Evolutionary conservation across 2,888 invertebrate genomes (phyloP).

Genomic region (Cabera pusaria): DNA sequence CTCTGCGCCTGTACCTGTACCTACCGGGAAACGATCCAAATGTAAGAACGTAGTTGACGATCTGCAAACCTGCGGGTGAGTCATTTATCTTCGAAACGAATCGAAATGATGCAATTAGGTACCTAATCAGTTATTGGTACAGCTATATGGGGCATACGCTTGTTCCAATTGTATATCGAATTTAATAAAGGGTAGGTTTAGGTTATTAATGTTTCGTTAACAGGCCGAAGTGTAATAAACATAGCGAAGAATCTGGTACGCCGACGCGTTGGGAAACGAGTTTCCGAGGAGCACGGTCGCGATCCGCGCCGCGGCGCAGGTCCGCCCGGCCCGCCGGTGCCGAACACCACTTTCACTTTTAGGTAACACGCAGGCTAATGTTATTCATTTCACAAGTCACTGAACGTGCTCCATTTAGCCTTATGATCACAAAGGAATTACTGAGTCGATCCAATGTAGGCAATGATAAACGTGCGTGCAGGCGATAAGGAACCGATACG

Average conservation of each 20-base stretch:
- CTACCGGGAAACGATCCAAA: conserved; percentile 16
- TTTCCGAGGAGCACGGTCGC: conserved; percentile 11
- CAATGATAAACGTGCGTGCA: conserved; percentile 12
- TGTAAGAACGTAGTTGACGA: conserved; percentile 24
- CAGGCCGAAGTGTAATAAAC: conserved; percentile 9
- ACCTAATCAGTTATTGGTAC: no score
- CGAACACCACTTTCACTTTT: conserved; percentile 39
- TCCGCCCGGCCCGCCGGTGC: conserved; percentile 23
- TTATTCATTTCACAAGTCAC: conserved; percentile 29
- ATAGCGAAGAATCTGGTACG: conserved; percentile 15
- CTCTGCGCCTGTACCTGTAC: no score
- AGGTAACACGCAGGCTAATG: conserved; percentile 39
- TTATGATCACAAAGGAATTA: conserved; percentile 15
- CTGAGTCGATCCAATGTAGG: conserved; percentile 8
- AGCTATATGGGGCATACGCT: no score
- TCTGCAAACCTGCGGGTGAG: conserved; percentile 45
- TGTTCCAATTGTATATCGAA: no score
- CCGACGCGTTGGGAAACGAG: conserved; percentile 13
- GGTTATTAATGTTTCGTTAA: conserved; percentile 25
- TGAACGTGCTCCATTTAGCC: conserved; percentile 21
- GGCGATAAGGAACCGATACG: conserved; percentile 15
- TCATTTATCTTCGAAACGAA: conserved; percentile 46
- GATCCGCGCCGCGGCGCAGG: conserved; percentile 12
- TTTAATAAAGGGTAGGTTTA: no score
- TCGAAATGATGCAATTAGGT: conserved; percentile 8